A percentile compares a stretch with the other conserved stretches of the same genome.
Evolutionary conservation across 2,888 invertebrate species (phyloP).

Genomic region (Apeira syringaria): DNA sequence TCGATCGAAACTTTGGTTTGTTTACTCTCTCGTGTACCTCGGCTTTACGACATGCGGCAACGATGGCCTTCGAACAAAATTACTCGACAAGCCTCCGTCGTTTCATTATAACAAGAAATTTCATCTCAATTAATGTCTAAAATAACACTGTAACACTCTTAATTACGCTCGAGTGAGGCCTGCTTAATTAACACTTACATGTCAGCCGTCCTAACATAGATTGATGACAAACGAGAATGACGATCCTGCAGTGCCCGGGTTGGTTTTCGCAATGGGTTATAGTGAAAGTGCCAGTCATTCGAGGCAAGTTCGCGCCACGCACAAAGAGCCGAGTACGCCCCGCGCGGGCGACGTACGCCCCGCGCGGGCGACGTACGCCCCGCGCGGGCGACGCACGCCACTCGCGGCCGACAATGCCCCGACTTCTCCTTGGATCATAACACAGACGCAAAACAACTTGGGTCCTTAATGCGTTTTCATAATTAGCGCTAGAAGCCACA

Average conservation of each 20-base stretch:
- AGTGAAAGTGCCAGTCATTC: slow-evolving; percentile 74
- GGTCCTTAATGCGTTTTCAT: slow-evolving; percentile 76
- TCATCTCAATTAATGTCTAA: slow-evolving; percentile 83
- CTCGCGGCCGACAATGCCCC: slow-evolving; percentile 54
- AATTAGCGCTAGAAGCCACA: slow-evolving; percentile 55
- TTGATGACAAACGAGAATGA: slow-evolving; percentile 83
- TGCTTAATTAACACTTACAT: slow-evolving; percentile 84
- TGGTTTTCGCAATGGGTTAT: slow-evolving; percentile 55
- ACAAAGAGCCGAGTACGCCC: slow-evolving; percentile 61
- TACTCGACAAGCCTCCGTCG: slow-evolving; percentile 54
- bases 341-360: slow-evolving; percentile 47
- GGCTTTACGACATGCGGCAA: slow-evolving; percentile 57
- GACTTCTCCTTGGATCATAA: slow-evolving; percentile 56
- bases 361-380: slow-evolving; percentile 54
- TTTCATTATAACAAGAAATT: slow-evolving; percentile 79
- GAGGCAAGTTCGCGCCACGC: slow-evolving; percentile 52
- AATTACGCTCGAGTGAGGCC: slow-evolving; percentile 81
- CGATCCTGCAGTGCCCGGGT: slow-evolving; percentile 68
- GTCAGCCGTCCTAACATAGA: slow-evolving; percentile 80
- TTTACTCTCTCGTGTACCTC: slow-evolving; percentile 60
- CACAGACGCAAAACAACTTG: slow-evolving; percentile 63
- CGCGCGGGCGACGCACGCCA: slow-evolving; percentile 43
- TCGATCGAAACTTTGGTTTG: slow-evolving; percentile 71
- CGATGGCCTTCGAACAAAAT: slow-evolving; percentile 67
- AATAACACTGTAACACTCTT: slow-evolving; percentile 83